Evolutionary conservation across 2,797 vertebrate genomes (phyloP), one percentile per base, ranked within the genome.

Genomic region (Varecia variegata): DNA sequence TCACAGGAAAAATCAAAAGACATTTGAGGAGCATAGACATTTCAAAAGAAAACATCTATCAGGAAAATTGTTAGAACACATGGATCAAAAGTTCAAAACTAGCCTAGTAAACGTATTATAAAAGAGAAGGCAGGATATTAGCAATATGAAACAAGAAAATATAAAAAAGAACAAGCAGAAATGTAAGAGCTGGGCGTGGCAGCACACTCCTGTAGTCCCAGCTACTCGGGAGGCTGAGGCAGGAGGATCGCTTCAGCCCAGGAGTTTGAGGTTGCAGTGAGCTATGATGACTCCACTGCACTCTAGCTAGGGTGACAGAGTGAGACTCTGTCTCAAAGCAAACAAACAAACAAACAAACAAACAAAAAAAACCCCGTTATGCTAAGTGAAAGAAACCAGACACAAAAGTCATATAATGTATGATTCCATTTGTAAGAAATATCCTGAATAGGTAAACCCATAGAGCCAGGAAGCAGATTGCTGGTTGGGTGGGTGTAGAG

Each of bases 1-100:
- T 76, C 52, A n/a, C 7, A 25, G 54, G 80, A 74, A 86, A 80
- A 92, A 79, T 35, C n/a, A 70, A 89, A 74, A 93, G 23, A 76
- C 4, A 67, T 67, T 50, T 65, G 27, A 90, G 60, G 43, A 65
- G 12, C 38, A 88, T 4, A 91, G 52, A 81, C 38, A 23, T 81
- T 95, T 62, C 43, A 80, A 88, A 88, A 94, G n/a, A 90, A 96
- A 94, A 47, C 11, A 74, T 45, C 50, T 88, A 74, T 45, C 68
- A 93, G 65, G 74, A 90, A 93, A 77, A 85, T 84, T 71, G 11
- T 43, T 60, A 67, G 20, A 88, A 73, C 3, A 12, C 35, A 27
- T 32, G n/a, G 35, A 84, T 68, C 40, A 84, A 95, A 80, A 70
- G 58, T 74, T 73, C 70, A 77, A 93, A 82, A 90, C 71, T 77